A percentile compares a stretch with the other conserved stretches of the same genome.
Evolutionary conservation across 2,888 invertebrate genomes (phyloP).

Genomic region (Exocentrus adspersus): DNA sequence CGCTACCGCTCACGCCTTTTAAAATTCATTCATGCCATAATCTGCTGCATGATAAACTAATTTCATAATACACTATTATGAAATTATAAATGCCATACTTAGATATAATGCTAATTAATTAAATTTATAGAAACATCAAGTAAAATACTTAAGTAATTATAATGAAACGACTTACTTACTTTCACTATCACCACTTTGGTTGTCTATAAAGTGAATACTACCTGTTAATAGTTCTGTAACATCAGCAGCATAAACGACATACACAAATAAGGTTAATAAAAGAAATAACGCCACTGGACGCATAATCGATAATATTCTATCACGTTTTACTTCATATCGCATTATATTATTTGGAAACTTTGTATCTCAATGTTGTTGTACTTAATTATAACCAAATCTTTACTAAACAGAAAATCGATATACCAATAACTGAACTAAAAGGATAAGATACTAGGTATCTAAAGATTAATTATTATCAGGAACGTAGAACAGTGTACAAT

Average conservation of each 20-base stretch:
- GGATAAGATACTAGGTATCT: too few species aligned
- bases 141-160: too few species aligned
- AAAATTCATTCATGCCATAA: too few species aligned
- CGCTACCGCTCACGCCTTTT: too few species aligned
- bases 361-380: neutral
- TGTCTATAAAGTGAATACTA: neutral
- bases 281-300: constrained; percentile 1
- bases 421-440: too few species aligned
- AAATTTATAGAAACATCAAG: constrained; percentile 1
- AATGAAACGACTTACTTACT: neutral
- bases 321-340: neutral
- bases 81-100: too few species aligned
- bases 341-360: neutral
- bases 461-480: too few species aligned
- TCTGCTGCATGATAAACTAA: too few species aligned
- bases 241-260: constrained; percentile 18
- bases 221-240: neutral
- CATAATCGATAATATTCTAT: constrained; percentile 21
- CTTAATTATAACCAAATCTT: neutral
- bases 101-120: too few species aligned
- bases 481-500: too few species aligned
- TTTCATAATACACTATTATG: too few species aligned
- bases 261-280: constrained; percentile 1
- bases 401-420: neutral
- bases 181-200: neutral